Base-by-base conservation (phyloP, 2,113 vertebrate species). In the Sinocyclocheilus grahami region DNA sequence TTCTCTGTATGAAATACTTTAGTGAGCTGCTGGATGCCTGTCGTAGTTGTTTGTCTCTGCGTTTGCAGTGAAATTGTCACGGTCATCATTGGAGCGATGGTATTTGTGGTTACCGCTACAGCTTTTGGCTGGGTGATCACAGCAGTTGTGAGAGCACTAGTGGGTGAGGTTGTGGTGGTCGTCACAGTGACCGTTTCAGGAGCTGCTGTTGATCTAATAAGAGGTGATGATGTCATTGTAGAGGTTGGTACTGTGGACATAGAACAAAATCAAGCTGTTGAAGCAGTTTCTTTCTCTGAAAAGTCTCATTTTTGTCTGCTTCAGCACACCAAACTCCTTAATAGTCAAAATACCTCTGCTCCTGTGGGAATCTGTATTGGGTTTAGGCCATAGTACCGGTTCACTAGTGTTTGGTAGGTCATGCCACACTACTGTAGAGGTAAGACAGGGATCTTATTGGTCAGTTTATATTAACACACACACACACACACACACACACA, bases 1-100 rank as follows among this genome's bases (percentile, higher is more conserved):
- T 85, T 89, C 27, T 91, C 89, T 39, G 65, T 78, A 22, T 82
- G 27, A 22, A n/a, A 20, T 20, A 48, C 0, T 85, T 75, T 90
- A 71, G 53, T 77, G 6, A 63, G 33, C 69, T 46, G 27, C 67
- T 78, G 88, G 87, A 13, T 86, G 33, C 78, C 55, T 24, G 83
- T 0, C 0, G 82, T 60, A 20, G 85, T 65, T 65, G 81, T 46
- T 51, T 39, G n/a, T 18, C 51, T 51, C 30, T 1, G 3, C 71
- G 46, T 65, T 81, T 71, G 75, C 77, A 53, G 12, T 13, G 71
- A n/a, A 24, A 83, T 7, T 75, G 42, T 24, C n/a, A 24, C 13
- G 13, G 84, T 42, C 42, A 37, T 22, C 33, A 63, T 72, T 16
- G 72, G 37, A 30, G 24, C 0, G n/a, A 42, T n/a, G 58, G 37